These are phyloP conservation scores for Ophioninae sp. DNA, from an alignment of 2,888 invertebrate species.

Conservation along the genomic window DNA sequence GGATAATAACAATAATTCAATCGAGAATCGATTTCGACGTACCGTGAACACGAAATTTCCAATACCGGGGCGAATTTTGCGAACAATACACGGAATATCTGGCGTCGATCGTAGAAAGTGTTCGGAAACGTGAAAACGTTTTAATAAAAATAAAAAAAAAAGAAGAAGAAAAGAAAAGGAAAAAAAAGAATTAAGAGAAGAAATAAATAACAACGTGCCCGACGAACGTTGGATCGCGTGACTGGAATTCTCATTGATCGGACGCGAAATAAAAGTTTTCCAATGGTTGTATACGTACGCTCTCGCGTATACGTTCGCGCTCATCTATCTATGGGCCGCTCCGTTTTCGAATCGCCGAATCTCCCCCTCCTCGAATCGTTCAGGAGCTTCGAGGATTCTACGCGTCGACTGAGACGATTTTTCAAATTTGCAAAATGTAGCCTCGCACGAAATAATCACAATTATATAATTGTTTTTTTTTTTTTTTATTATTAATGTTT, in stretches of 20 bases:
- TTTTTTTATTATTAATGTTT: not conserved
- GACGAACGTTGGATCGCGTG: conserved; percentile 51
- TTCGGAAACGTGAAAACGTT: conserved; percentile 39
- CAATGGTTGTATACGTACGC: conserved; percentile 39
- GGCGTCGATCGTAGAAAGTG: conserved; percentile 2
- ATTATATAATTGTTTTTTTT: not conserved
- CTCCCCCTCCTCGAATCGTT: not conserved
- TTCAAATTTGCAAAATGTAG: not conserved
- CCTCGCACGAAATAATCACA: not conserved
- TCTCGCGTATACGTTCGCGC: conserved; percentile 25
- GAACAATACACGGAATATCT: conserved; percentile 19
- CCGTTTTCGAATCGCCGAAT: not conserved
- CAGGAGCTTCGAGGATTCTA: not conserved
- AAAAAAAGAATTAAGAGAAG: not conserved
- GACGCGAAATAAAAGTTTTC: conserved; percentile 52
- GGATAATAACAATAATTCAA: not conserved
- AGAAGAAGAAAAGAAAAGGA: conserved; percentile 4
- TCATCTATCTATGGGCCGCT: conserved; percentile 14
- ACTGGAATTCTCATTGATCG: conserved; percentile 60
- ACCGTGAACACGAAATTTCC: not conserved
- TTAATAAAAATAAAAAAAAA: conserved; percentile 16
- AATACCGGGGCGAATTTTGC: not conserved
- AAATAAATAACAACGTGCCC: conserved; percentile 35
- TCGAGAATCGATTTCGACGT: not conserved
- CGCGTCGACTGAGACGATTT: not conserved